Conservation (phyloP, 1,140 invertebrate genomes). For the Meloidogyne hapla region DNA sequence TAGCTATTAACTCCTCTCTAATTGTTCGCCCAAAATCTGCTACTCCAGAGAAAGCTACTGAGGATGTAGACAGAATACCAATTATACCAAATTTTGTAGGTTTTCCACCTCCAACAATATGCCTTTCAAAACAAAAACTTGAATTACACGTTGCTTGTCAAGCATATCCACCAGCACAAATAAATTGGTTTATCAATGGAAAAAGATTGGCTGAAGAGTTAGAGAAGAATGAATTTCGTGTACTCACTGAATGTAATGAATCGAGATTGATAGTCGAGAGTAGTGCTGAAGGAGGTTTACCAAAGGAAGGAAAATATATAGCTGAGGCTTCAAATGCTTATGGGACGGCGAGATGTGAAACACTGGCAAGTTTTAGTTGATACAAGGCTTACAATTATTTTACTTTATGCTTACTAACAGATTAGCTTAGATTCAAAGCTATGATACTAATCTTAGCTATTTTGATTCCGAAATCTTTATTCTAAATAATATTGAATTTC, state of each 20-base stretch:
- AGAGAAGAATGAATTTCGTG: conserved; percentile 40
- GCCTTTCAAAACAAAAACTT: conserved; percentile 24
- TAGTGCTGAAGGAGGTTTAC: conserved; percentile 40
- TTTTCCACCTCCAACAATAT: not conserved
- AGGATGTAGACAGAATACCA: conserved; percentile 45
- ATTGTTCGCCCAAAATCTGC: conserved; percentile 7
- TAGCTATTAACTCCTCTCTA: not conserved
- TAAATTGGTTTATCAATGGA: conserved; percentile 57
- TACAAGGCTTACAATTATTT: no score
- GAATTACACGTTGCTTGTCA: conserved; percentile 3
- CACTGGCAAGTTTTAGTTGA: not conserved
- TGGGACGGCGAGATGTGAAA: conserved; percentile 7
- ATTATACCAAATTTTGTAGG: not conserved
- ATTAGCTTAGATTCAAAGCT: conserved; percentile 1
- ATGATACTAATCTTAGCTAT: no score
- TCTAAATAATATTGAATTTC: no score
- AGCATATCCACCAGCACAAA: conserved; percentile 46
- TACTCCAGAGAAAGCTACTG: conserved; percentile 9
- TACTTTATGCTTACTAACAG: no score
- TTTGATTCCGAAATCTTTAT: no score
- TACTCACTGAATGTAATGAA: conserved; percentile 42
- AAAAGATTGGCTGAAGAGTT: conserved; percentile 34
- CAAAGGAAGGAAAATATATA: conserved; percentile 45
- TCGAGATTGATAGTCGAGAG: conserved; percentile 51
- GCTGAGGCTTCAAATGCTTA: conserved; percentile 24